Evolutionary conservation across 2,113 vertebrate genomes (phyloP).

Genomic region (Malurus melanocephalus): DNA sequence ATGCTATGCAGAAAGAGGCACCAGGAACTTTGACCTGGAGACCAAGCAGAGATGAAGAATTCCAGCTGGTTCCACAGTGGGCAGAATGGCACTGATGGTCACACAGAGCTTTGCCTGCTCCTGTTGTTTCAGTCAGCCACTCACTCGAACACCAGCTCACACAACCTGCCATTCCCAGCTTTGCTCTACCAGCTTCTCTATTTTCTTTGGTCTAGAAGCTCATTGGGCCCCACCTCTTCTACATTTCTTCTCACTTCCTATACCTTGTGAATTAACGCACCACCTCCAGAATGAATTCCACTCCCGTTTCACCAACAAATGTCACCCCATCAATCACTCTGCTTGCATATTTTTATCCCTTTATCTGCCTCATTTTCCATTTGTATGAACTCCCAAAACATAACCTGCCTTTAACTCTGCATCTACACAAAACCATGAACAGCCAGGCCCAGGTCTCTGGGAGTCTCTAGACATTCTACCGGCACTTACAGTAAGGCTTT

Average conservation of each 20-base stretch:
- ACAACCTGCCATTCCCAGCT: neutral
- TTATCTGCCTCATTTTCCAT: neutral
- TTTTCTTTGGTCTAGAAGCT: neutral
- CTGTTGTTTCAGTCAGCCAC: neutral
- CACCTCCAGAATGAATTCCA: neutral
- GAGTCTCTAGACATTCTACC: neutral
- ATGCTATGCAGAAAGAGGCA: neutral
- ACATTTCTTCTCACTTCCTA: neutral
- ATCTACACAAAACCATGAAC: neutral
- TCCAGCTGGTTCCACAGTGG: neutral
- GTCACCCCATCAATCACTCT: neutral
- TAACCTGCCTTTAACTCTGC: neutral
- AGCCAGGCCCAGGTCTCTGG: neutral
- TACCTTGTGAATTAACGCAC: neutral
- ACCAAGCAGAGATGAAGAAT: neutral
- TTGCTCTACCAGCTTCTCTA: neutral
- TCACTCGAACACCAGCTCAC: neutral
- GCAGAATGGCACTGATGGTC: neutral
- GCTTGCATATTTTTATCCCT: neutral
- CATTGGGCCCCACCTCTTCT: neutral
- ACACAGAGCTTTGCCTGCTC: neutral
- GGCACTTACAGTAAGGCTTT: neutral
- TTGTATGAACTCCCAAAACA: neutral
- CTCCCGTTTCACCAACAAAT: neutral
- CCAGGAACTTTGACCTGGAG: neutral